These are phyloP conservation scores for Scophthalmus maximus DNA, from an alignment of 2,113 vertebrate species.

Conservation along the genomic window DNA sequence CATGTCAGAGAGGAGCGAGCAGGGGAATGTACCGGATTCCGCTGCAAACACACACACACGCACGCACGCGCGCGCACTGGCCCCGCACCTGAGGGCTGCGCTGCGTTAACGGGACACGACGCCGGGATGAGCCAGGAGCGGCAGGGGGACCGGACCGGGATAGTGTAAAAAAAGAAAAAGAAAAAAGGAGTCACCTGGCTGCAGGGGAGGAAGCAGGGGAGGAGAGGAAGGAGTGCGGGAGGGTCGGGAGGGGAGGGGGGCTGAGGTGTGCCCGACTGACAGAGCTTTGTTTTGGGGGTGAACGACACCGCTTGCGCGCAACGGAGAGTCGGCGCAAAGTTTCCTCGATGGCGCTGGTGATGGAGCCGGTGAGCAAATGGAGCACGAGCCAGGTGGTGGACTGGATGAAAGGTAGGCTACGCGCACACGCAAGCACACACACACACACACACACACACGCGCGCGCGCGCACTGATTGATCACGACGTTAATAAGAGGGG, in stretches of 20 bases:
- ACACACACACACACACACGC: conserved; percentile 4
- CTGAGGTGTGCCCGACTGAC: conserved; percentile 11
- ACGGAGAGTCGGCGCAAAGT: conserved; percentile 71
- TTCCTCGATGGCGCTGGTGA: conserved; percentile 82
- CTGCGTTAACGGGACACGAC: conserved; percentile 52
- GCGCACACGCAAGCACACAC: conserved; percentile 1
- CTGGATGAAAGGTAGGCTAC: conserved; percentile 83
- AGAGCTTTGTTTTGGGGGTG: conserved; percentile 32
- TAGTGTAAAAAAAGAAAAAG: neutral
- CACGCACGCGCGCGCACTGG: conserved; percentile 40
- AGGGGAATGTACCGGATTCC: conserved; percentile 67
- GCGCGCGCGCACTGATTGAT: neutral
- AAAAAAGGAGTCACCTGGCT: conserved; percentile 53
- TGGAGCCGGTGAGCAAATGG: conserved; percentile 87
- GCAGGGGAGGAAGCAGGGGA: conserved; percentile 10
- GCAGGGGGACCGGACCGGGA: conserved; percentile 28
- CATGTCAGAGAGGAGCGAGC: conserved; percentile 55
- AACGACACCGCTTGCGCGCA: conserved; percentile 39
- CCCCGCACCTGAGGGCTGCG: conserved; percentile 50
- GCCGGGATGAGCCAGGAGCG: conserved; percentile 25
- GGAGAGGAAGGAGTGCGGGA: neutral
- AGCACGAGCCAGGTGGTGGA: conserved; percentile 83
- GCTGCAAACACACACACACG: too few relatives aligned
- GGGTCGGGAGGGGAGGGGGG: neutral
- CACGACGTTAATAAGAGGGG: conserved; percentile 1